A percentile compares a stretch with the other conserved stretches of the same genome.
These are phyloP conservation scores for Oreocharis arfaki DNA, from an alignment of 2,113 vertebrate species.

Conservation along the genomic window DNA sequence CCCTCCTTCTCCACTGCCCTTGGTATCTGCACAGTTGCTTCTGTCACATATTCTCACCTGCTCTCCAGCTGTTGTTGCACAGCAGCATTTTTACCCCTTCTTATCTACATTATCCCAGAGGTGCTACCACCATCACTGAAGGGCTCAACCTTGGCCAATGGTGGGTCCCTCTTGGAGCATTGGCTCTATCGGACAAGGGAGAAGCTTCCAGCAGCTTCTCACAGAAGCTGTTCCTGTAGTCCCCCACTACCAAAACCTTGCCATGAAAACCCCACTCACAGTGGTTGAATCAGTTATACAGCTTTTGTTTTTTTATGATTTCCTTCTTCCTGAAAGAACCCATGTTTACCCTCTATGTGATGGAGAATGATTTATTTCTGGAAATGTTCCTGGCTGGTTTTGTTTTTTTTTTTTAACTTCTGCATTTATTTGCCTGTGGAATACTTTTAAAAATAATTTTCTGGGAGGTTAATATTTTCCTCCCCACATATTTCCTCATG, in stretches of 20 bases:
- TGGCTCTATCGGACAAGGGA: rapidly evolving
- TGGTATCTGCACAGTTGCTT: background rate
- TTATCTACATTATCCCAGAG: background rate
- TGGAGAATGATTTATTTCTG: background rate
- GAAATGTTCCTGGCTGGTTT: background rate
- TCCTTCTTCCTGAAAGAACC: background rate
- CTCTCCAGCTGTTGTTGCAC: background rate
- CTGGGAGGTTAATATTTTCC: background rate
- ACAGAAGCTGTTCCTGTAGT: background rate
- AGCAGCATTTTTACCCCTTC: background rate
- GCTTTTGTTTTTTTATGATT: background rate
- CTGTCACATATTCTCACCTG: background rate
- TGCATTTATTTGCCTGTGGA: background rate
- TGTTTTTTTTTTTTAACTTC: background rate
- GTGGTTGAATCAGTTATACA: background rate
- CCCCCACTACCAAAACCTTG: background rate
- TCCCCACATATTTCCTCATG: background rate
- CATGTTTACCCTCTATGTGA: background rate
- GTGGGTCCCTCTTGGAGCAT: background rate
- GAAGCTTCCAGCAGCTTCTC: background rate
- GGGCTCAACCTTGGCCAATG: background rate
- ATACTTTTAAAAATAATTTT: background rate
- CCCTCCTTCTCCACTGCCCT: background rate
- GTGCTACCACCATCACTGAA: background rate
- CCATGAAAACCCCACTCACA: background rate